These are phyloP conservation scores for Eidolon dupreanum DNA, from an alignment of 2,797 vertebrate genomes.

Conservation along the genomic window DNA sequence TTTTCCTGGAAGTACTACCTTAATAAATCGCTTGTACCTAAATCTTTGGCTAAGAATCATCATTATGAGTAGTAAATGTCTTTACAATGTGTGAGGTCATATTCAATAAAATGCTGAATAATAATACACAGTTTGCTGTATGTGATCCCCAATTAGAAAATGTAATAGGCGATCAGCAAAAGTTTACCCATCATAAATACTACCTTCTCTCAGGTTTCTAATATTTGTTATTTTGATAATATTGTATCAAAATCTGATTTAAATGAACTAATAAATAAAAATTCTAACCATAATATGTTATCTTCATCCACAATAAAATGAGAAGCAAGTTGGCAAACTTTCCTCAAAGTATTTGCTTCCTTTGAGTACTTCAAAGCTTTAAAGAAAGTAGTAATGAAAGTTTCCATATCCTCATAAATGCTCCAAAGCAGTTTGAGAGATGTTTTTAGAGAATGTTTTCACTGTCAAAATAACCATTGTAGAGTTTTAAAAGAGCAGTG, in stretches of 20 bases:
- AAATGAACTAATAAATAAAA: constrained; percentile 12
- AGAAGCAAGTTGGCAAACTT: constrained; percentile 51
- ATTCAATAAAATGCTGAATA: not conserved
- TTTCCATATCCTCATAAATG: constrained; percentile 55
- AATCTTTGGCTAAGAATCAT: not conserved
- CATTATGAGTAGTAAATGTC: not conserved
- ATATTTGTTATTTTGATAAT: constrained; percentile 4
- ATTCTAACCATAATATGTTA: not conserved
- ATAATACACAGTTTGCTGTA: not conserved
- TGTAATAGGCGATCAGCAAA: not conserved
- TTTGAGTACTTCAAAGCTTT: constrained; percentile 47
- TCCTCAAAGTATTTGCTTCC: constrained; percentile 63
- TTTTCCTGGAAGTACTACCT: not conserved
- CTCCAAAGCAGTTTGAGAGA: constrained; percentile 39
- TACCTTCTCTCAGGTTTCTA: not conserved
- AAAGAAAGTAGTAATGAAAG: constrained; percentile 52
- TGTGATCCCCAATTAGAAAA: not conserved
- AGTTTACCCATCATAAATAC: not conserved
- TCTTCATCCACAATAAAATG: constrained; percentile 7
- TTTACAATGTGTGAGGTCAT: not conserved
- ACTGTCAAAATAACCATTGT: constrained; percentile 63
- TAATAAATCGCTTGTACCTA: not conserved
- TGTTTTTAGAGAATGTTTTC: constrained; percentile 64
- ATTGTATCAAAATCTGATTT: not conserved
- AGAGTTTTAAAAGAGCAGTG: constrained; percentile 54